Conservation (phyloP, 2,113 vertebrate genomes). For the Serilophus lunatus region DNA sequence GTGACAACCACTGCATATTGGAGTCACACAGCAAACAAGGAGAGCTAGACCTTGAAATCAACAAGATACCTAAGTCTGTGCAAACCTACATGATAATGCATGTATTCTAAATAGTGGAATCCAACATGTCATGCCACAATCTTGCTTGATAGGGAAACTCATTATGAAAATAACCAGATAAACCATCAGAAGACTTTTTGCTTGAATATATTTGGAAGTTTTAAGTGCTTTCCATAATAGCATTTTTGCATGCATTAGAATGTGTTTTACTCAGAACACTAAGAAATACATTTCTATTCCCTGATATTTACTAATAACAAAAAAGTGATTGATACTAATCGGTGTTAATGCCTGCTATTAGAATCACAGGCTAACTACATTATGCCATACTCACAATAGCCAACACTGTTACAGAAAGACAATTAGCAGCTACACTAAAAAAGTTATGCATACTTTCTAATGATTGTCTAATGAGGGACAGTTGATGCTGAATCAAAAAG, state of each 20-base stretch:
- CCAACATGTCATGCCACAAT: neutral
- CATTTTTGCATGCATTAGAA: neutral
- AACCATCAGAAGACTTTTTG: neutral
- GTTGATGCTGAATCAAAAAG: neutral
- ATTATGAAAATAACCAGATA: neutral
- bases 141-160: neutral
- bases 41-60: neutral
- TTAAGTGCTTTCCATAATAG: neutral
- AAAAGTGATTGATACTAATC: conserved; percentile 14
- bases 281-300: neutral
- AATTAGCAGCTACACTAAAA: neutral
- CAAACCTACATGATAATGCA: neutral
- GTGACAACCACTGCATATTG: neutral
- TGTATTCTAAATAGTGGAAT: neutral
- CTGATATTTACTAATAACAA: neutral
- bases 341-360: neutral
- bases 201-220: neutral
- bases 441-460: neutral
- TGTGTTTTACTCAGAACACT: neutral
- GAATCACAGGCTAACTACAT: neutral
- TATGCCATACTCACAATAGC: neutral
- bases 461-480: neutral
- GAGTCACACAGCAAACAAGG: neutral
- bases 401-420: neutral
- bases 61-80: neutral